Evolutionary conservation across 2,797 vertebrate genomes (phyloP).

Genomic region (Notamacropus eugenii): DNA sequence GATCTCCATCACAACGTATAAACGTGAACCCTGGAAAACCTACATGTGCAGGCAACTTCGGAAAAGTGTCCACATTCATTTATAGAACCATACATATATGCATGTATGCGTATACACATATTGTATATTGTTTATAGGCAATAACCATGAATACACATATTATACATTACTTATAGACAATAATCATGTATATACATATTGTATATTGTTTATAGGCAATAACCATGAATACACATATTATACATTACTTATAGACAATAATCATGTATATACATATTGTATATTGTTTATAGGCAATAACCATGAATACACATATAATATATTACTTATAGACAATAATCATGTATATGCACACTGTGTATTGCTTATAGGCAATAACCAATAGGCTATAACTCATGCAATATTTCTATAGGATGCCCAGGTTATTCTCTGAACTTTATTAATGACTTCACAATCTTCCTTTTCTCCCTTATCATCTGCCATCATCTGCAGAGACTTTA

Average conservation of each 20-base stretch:
- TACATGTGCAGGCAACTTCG: constrained; percentile 10
- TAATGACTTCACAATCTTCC: too few species aligned
- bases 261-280: too few species aligned
- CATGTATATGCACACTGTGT: too few species aligned
- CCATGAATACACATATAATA: too few species aligned
- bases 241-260: background rate
- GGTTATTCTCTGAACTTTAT: too few species aligned
- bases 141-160: too few species aligned
- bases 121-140: too few species aligned
- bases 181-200: too few species aligned
- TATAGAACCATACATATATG: constrained; percentile 7
- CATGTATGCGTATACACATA: too few species aligned
- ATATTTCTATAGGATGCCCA: background rate
- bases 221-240: too few species aligned
- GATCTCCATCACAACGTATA: constrained; percentile 13
- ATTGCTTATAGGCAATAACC: background rate
- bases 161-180: too few species aligned
- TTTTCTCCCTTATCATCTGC: background rate
- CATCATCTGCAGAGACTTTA: background rate
- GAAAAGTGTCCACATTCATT: constrained; percentile 1
- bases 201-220: too few species aligned
- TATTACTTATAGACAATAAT: background rate
- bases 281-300: background rate
- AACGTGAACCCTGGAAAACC: constrained; percentile 28
- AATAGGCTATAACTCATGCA: background rate